Conservation (phyloP, 2,888 invertebrate genomes). For the Lepidochitona cinerea region DNA sequence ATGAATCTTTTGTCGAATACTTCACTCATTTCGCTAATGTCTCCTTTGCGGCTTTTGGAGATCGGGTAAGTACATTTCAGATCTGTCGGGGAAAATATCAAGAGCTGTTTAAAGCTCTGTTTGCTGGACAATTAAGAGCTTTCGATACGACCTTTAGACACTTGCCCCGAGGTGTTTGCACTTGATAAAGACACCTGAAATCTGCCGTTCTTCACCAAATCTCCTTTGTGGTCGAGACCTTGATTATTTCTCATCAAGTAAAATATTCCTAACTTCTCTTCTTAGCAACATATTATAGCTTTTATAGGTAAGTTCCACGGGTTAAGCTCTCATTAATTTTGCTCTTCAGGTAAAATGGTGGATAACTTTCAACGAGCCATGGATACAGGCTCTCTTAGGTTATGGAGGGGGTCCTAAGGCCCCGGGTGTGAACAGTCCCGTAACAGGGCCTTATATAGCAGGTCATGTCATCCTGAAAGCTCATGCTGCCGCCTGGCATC, state of each 20-base stretch:
- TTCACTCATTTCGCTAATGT: slow-evolving; percentile 70
- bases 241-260: too few species aligned
- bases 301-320: too few species aligned
- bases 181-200: too few species aligned
- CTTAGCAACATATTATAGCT: too few species aligned
- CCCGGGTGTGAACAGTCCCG: slow-evolving; percentile 32
- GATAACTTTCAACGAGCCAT: slow-evolving; percentile 85
- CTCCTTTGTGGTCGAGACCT: too few species aligned
- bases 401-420: slow-evolving; percentile 37
- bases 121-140: too few species aligned
- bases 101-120: too few species aligned
- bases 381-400: slow-evolving; percentile 24
- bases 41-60: slow-evolving; percentile 68
- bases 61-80: slow-evolving; percentile 67
- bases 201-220: too few species aligned
- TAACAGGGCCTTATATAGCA: slow-evolving; percentile 74
- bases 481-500: slow-evolving; percentile 77
- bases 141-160: too few species aligned
- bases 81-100: too few species aligned
- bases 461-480: slow-evolving; percentile 77
- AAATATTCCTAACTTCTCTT: too few species aligned
- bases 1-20: slow-evolving; percentile 50
- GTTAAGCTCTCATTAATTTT: not conserved
- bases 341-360: slow-evolving; percentile 73
- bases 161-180: too few species aligned